A percentile compares a stretch with the other conserved stretches of the same genome.
These are phyloP conservation scores for Cotesia typhae DNA, from an alignment of 1,140 invertebrate genomes.

Conservation along the genomic window DNA sequence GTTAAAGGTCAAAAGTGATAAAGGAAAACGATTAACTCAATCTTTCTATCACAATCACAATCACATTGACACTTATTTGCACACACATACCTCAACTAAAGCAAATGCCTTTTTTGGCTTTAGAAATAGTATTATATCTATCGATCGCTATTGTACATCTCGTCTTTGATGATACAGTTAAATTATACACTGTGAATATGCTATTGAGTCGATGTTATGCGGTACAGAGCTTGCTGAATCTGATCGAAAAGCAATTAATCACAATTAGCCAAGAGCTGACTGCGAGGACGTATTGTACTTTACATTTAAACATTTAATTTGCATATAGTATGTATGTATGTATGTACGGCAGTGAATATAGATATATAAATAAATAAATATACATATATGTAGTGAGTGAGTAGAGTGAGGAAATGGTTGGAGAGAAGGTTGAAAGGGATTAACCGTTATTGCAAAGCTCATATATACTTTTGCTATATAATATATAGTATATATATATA, in stretches of 20 bases:
- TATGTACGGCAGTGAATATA: neutral
- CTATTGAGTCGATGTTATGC: neutral
- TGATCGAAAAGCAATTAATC: conserved; percentile 49
- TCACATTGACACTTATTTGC: too few relatives aligned
- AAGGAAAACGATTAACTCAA: too few relatives aligned
- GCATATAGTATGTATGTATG: conserved; percentile 47
- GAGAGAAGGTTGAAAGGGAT: conserved; percentile 31
- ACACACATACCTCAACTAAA: too few relatives aligned
- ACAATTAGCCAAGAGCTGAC: conserved; percentile 47
- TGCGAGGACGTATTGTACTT: conserved; percentile 45
- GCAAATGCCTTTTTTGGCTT: too few relatives aligned
- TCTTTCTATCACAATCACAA: too few relatives aligned
- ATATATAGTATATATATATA: too few relatives aligned
- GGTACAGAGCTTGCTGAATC: neutral
- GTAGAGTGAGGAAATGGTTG: neutral
- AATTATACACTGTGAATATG: neutral
- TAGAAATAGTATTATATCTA: too few relatives aligned
- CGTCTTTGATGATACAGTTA: neutral
- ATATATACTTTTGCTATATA: conserved; percentile 13
- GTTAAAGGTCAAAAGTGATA: too few relatives aligned
- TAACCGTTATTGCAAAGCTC: conserved; percentile 41
- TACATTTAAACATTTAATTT: conserved; percentile 56
- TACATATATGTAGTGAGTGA: neutral
- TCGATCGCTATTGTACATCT: too few relatives aligned
- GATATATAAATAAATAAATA: neutral